A percentile compares a stretch with the other conserved stretches of the same genome.
Evolutionary conservation across 2,888 invertebrate species (phyloP).

Genomic region (Tortrix viridana): DNA sequence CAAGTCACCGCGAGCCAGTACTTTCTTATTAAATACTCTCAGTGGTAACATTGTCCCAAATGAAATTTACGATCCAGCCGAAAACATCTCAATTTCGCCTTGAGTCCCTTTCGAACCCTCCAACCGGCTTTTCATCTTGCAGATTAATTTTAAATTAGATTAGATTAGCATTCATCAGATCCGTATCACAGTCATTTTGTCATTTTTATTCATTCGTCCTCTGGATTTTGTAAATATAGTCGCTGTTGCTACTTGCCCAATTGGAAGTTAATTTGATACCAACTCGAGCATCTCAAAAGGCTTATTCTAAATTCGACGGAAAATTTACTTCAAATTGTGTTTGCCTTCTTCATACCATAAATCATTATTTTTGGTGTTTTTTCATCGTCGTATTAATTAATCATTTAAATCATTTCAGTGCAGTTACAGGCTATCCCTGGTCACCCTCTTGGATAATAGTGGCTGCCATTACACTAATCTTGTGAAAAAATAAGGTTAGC

Average conservation of each 20-base stretch:
- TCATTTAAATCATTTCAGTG: not conserved
- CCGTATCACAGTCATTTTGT: constrained; percentile 60
- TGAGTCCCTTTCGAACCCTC: constrained; percentile 48
- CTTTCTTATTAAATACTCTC: constrained; percentile 59
- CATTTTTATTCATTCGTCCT: constrained; percentile 51
- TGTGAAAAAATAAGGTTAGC: too few species aligned
- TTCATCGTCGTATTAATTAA: too few species aligned
- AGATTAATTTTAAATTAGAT: constrained; percentile 78
- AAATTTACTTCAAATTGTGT: too few species aligned
- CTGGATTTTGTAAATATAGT: constrained; percentile 42
- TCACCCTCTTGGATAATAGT: not conserved
- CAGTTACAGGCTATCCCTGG: not conserved
- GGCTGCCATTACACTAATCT: not conserved
- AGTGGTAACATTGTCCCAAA: constrained; percentile 59
- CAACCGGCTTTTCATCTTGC: constrained; percentile 65
- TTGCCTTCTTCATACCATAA: too few species aligned
- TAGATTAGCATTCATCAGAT: constrained; percentile 68
- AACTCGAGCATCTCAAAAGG: not conserved
- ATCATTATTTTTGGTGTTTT: too few species aligned
- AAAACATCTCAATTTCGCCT: constrained; percentile 64
- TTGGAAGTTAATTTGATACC: constrained; percentile 1
- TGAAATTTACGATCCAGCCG: constrained; percentile 65
- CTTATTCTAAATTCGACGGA: not conserved
- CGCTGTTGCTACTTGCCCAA: constrained; percentile 16
- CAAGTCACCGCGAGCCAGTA: constrained; percentile 35